Evolutionary conservation across 2,113 vertebrate species (phyloP), one percentile per base, ranked within the genome.

Genomic region (Sinocyclocheilus anshuiensis): DNA sequence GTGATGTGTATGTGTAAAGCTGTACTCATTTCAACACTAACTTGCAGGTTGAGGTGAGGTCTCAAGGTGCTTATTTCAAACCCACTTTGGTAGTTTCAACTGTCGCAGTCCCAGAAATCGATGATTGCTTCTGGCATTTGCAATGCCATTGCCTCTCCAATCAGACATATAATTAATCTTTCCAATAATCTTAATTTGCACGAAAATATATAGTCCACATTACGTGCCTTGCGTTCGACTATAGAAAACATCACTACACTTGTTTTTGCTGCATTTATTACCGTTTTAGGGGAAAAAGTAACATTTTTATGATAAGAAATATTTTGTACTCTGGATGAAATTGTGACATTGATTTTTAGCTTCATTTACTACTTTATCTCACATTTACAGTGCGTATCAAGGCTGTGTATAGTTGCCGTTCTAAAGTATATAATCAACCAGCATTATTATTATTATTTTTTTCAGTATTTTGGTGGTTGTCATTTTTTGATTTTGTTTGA

Each of bases 201-300:
- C 98, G 98, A 98, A 97, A 95, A 96, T 97, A 97, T 97, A 97
- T 97, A 96, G 97, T 97, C 97, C 97, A 99, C 98, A 96, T 98
- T 96, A 98, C 97, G 98, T 99, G 98, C 98, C 98, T 99, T 99
- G 97, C 97, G 97, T 99, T 98, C 96, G 96, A 98, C 96, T 97
- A 96, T 96, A 97, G 96, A 94, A 95, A 92, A 97, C 95, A 96
- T 98, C 98, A 97, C 96, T 97, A 97, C 97, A 97, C 96, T 97
- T 98, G 95, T 99, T 98, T 97, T 97, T 98, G 97, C 97, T 98
- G 98, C 97, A 97, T 99, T 99, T 98, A 97, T 97, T 96, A 97
- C 97, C 92, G 97, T 97, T 98, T 97, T 96, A 97, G 97, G 55
- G 96, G 76, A 96, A 95, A 92, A 88, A 93, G 91, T 97, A 97